phyloP scores from a whole-genome alignment of 1,140 invertebrate genomes.

The honey bee (Apis mellifera) region Amel_HAv3.1 CM009943.2:10021001-10021500 shows the following conservation, averaged over 20 bases:
- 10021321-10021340: slow-evolving; percentile 58
- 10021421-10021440: slow-evolving; percentile 5
- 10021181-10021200: too few species aligned
- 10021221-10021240: neutral
- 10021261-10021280: slow-evolving; percentile 18
- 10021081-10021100: neutral
- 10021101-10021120: too few species aligned
- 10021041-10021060: neutral
- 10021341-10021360: slow-evolving; percentile 63
- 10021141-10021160: too few species aligned
- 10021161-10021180: too few species aligned
- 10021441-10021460: slow-evolving; percentile 15
- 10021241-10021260: neutral
- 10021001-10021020: slow-evolving; percentile 10
- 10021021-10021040: neutral
- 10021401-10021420: slow-evolving; percentile 26
- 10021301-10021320: slow-evolving; percentile 12
- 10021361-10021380: slow-evolving; percentile 47
- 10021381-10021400: slow-evolving; percentile 52
- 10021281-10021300: slow-evolving; percentile 36
- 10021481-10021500: neutral
- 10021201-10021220: neutral
- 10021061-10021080: too few species aligned
- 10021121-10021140: too few species aligned
- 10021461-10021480: neutral